Evolutionary conservation across 30 jellyfish, hydroid and myxozoan species (phyloP), one percentile per base, ranked within the genome.

Genomic region (Pelagia noctiluca): DNA sequence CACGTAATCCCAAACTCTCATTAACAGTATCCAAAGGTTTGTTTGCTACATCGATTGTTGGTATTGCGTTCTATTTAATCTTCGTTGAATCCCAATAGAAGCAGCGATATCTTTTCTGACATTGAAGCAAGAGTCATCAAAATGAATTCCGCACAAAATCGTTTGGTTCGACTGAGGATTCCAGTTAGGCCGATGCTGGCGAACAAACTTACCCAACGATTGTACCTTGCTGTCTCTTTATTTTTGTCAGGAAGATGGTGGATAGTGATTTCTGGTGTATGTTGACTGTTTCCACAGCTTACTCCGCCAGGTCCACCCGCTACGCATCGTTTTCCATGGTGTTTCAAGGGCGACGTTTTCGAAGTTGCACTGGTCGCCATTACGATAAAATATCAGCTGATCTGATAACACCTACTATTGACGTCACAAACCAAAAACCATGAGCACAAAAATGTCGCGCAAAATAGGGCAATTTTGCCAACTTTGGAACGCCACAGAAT

Each of bases 291-390:
- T 42, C 82, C 82, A 64, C 90, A 79, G 36, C 90, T 79, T 13
- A 65, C 35, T 52, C 33, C 21, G 82, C 53, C 50, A 7, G 90
- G 82, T 63, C 90, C 82, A 63, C 90, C 90, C 25, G 90, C 90
- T 37, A 79, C 90, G 50, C 82, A 79, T n/a, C 75, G 82, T 38
- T 79, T 37, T 64, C 90, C 90, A 12, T 28, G 72, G 85, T 16
- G 57, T 5, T 8, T 42, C 12, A 16, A 42, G 16, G 57, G 16
- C 12, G 57, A 42, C 12, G 57, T 16, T 16, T 8, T 5, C 57
- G 8, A 8, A 42, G 57, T 5, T 16, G 16, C 57, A 42, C 12
- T 5, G 12, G 16, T 42, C 16, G 8, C 16, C 57, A 5, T 42
- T 42, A 8, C 8, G 12, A 5, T 8, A 8, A 42, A 8, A 42